Percentiles rank a stretch among this genome's conserved stretches.
phyloP scores from a whole-genome alignment of 1,140 invertebrate species.

The Scaptomyza graminum region DNA sequence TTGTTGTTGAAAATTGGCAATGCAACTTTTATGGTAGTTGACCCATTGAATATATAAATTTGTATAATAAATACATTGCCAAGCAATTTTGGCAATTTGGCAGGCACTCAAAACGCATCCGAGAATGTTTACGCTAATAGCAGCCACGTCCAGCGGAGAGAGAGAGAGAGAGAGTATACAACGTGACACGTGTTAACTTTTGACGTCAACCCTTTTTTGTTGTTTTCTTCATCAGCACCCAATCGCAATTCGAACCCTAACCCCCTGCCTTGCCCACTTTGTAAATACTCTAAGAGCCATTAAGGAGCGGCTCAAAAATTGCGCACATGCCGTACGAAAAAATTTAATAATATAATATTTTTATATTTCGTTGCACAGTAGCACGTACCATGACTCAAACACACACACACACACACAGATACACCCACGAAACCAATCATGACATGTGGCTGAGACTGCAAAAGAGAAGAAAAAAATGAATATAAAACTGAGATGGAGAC shows the following conservation, averaged over 20 bases:
- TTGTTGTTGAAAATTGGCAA: constrained; percentile 57
- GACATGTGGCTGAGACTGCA: constrained; percentile 75
- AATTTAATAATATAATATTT: constrained; percentile 69
- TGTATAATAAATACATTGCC: constrained; percentile 7
- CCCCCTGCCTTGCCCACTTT: not conserved
- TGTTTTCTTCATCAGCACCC: no score
- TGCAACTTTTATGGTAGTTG: constrained; percentile 46
- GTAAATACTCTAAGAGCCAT: constrained; percentile 10
- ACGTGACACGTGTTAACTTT: constrained; percentile 58
- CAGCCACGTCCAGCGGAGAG: constrained; percentile 54
- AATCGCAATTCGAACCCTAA: not conserved
- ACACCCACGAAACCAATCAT: constrained; percentile 57
- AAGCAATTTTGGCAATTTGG: constrained; percentile 51
- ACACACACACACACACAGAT: constrained; percentile 53
- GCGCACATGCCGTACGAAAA: constrained; percentile 60
- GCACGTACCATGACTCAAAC: constrained; percentile 75
- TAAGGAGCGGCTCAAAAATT: constrained; percentile 48
- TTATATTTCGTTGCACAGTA: constrained; percentile 55
- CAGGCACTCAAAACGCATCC: constrained; percentile 64
- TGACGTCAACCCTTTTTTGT: constrained; percentile 44
- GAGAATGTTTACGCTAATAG: constrained; percentile 72
- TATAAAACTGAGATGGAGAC: constrained; percentile 35
- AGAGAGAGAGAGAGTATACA: not conserved
- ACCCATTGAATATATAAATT: constrained; percentile 37
- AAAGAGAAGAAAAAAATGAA: constrained; percentile 28